These are phyloP conservation scores for Glyphotaelius pellucidus DNA, from an alignment of 2,888 invertebrate genomes.

Conservation along the genomic window DNA sequence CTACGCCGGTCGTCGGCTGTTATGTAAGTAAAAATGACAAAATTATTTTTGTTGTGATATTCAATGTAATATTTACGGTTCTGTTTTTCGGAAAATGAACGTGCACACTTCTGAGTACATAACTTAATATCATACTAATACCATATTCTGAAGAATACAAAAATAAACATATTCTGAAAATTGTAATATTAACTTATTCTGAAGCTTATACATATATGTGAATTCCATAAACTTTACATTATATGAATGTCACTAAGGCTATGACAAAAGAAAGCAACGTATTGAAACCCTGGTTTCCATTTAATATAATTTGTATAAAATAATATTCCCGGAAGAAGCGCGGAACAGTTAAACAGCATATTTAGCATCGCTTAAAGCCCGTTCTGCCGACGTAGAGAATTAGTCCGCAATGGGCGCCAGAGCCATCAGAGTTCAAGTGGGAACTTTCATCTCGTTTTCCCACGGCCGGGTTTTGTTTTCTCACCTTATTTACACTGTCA, in stretches of 20 bases:
- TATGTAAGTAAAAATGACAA: too few species aligned
- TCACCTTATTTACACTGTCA: conserved; percentile 56
- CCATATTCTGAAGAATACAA: too few species aligned
- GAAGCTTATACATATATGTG: too few species aligned
- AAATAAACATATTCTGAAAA: too few species aligned
- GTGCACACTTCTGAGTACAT: too few species aligned
- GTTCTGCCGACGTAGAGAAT: conserved; percentile 2
- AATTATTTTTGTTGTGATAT: too few species aligned
- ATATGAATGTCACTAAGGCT: not conserved
- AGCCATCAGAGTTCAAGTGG: conserved; percentile 32
- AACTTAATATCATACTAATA: too few species aligned
- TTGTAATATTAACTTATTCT: too few species aligned
- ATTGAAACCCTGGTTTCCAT: not conserved
- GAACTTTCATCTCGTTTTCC: conserved; percentile 47
- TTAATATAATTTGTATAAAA: not conserved
- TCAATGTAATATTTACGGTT: too few species aligned
- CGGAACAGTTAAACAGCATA: not conserved
- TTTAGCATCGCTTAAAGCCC: conserved; percentile 29
- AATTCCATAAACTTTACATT: not conserved
- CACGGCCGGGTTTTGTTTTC: conserved; percentile 48
- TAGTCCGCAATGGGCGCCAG: conserved; percentile 4
- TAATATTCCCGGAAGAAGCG: not conserved
- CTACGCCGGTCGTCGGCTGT: too few species aligned
- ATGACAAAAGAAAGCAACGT: not conserved
- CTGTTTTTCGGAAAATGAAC: too few species aligned